Conservation (phyloP, 2,888 invertebrate species). For the Catocala nupta region DNA sequence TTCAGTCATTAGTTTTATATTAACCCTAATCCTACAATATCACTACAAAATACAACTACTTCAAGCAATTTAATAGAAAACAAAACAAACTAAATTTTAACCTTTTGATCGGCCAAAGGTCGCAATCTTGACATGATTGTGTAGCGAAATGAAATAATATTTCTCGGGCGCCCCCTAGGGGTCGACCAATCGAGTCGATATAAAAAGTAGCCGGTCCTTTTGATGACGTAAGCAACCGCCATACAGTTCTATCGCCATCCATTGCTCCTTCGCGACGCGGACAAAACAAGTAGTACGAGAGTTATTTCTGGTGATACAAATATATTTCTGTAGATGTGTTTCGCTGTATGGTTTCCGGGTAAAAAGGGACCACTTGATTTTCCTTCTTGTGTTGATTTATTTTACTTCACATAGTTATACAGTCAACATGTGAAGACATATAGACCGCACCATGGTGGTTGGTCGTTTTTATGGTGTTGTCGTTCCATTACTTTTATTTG, state of each 20-base stretch:
- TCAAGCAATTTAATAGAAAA: conserved; percentile 1
- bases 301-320: background rate
- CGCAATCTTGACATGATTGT: conserved; percentile 24
- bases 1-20: no score
- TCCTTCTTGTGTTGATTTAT: background rate
- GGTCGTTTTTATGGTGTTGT: no score
- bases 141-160: conserved; percentile 38
- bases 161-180: conserved; percentile 22
- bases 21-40: no score
- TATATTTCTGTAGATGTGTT: background rate
- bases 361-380: background rate
- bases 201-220: conserved; percentile 36
- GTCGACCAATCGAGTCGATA: conserved; percentile 15
- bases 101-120: conserved; percentile 2
- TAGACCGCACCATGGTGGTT: no score
- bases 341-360: no score
- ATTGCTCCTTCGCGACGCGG: conserved; percentile 26
- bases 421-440: no score
- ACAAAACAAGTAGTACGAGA: background rate
- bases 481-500: no score
- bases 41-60: background rate
- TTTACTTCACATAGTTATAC: no score
- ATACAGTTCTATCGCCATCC: conserved; percentile 16
- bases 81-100: conserved; percentile 1
- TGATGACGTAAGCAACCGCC: conserved; percentile 11